Base-by-base conservation (phyloP, 1,140 invertebrate genomes). In the Trachelipus rathkii region DNA sequence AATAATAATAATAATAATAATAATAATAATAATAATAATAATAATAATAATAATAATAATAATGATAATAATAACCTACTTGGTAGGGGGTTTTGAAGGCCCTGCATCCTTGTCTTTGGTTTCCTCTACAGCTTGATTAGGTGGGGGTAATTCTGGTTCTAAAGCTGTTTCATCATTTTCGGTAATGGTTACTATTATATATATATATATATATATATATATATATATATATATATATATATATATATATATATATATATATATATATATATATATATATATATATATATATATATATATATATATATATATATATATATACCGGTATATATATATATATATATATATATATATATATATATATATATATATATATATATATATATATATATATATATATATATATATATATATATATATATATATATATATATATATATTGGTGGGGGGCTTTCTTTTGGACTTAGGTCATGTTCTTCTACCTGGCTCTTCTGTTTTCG, bases 1-100 rank as follows among this genome's bases (percentile, higher is more conserved):
- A 10, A 74, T 19, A n/a, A 10, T 3, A 33, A 74, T 74, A 72
- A 6, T 13, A 11, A 19, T 19, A 72, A n/a, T 15, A 74, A 44
- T 23, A 73, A 53, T 11, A 44, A 21, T 21, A 10, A 72, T 71
- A 74, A 72, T 73, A 11, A 76, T 33, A 74, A 46, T 66, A 43
- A 19, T 10, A 68, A 66, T 19, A 21, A 60, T 71, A 71, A 19
- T 19, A 19, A 60, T 44, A 10, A n/a, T 21, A 21, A 43, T 71
- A 44, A n/a, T 19, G 7, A 43, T 60, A 71, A n/a, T 21, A 21
- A 50, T 73, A 73, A 13, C 5, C 21, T 24, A 44, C 53, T 10
- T 72, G 71, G 44, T 24, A 33, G 24, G n/a, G 10, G 70, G 19
- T 71, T 24, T 71, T 60, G 50, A 19, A 19, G 50, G 50, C 11